Base-by-base conservation (phyloP, 2,113 vertebrate genomes). In the Pampusana beccarii region DNA sequence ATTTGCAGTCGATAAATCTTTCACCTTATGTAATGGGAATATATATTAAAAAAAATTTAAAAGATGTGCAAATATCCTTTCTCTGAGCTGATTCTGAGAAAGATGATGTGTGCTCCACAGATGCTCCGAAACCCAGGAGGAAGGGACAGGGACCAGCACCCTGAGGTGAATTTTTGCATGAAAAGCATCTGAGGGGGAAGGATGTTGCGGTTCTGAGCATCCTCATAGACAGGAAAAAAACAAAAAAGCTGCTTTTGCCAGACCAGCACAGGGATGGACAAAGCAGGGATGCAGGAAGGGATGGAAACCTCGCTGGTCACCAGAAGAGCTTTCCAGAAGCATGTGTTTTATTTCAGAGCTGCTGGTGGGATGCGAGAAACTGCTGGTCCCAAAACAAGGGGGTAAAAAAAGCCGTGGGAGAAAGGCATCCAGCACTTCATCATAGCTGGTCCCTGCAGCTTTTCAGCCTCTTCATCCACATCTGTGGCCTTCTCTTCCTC, bases 311-410 rank as follows among this genome's bases (percentile, higher is more conserved):
- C n/a, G n/a, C n/a, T n/a, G n/a, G n/a, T n/a, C n/a, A n/a, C n/a
- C n/a, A n/a, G n/a, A n/a, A n/a, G 44, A 93, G 74, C 75, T 77
- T 96, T 92, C 90, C 74, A 75, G 88, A 85, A 81, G 40, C 1
- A 2, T 20, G 69, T 1, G 8, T 54, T 90, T 80, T 56, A 60
- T 8, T 86, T 46, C 80, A 66, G 86, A 90, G 74, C 79, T 51
- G 73, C 54, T 3, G 3, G 31, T 8, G 2, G 60, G 82, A 54
- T n/a, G 4, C 0, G 23, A 92, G 74, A 84, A 89, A 85, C 29
- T 29, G 75, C 64, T 33, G 54, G 28, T 74, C n/a, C 78, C 67
- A 38, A 71, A 86, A 66, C 16, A 58, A 77, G 11, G 10, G 36
- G 34, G 10, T n/a, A 24, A 24, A 24, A 75, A 71, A 83, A 80